Percentiles rank a stretch among this genome's conserved stretches.
These are phyloP conservation scores for Danio jaintianensis DNA, from an alignment of 2,797 vertebrate species.

Conservation along the genomic window DNA sequence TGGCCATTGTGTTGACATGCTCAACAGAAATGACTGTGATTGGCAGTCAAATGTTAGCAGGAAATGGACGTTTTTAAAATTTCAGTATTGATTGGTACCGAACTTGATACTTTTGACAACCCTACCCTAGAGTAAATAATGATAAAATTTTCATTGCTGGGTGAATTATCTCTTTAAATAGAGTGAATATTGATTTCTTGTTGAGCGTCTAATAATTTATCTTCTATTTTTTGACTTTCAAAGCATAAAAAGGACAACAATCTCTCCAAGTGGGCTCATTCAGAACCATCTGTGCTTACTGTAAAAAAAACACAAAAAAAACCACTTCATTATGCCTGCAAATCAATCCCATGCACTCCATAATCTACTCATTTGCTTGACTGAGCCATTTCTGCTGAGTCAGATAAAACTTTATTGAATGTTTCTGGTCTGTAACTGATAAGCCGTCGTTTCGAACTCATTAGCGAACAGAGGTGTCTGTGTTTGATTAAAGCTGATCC, in stretches of 20 bases:
- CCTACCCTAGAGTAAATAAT: no score
- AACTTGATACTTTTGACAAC: no score
- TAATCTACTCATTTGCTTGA: background rate
- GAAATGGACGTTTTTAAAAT: no score
- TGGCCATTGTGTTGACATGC: no score
- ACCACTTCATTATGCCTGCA: background rate
- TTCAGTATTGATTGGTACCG: no score
- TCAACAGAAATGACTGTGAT: no score
- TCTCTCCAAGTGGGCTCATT: background rate
- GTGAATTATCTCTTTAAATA: background rate
- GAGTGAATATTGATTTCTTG: background rate
- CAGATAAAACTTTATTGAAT: background rate
- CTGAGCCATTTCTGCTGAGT: slow-evolving; percentile 11
- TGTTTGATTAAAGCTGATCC: background rate
- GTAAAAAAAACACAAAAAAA: background rate
- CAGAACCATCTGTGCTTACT: background rate
- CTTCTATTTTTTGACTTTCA: background rate
- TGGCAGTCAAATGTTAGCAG: no score
- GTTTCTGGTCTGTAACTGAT: slow-evolving; percentile 13
- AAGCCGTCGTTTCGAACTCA: background rate
- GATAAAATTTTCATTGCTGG: no score
- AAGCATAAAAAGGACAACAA: background rate
- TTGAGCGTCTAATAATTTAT: background rate
- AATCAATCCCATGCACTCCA: background rate
- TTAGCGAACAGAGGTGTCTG: background rate